Base-by-base conservation (phyloP, 64 coral and sea anemone species). In the Platygyra sinensis region DNA sequence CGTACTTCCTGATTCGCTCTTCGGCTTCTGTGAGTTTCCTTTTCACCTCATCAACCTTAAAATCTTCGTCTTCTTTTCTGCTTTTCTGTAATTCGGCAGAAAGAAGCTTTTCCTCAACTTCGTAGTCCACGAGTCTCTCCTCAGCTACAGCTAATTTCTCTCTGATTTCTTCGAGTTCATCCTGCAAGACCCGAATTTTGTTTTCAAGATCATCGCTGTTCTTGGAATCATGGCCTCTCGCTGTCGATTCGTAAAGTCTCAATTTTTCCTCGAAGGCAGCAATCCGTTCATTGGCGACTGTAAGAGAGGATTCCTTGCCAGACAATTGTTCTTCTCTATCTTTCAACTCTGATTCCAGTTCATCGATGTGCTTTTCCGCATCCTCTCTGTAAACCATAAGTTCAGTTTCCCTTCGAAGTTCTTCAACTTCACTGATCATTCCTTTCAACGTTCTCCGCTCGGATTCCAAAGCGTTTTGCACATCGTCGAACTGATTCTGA, bases 31-130 rank as follows among this genome's bases (percentile, higher is more conserved):
- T 46, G 14, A 89, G 77, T 16, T 94, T 84, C 42, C 88, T 91
- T 30, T 88, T 89, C 20, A 97, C 29, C 90, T 94, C 82, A 24
- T 89, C 81, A 52, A 96, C 87, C 29, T 69, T 75, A 63, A 69
- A 25, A 8, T 89, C n/a, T n/a, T n/a, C 38, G 15, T 87, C 90
- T 63, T 89, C 86, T 46, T 49, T 96, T 84, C 81, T 89, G 38
- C 79, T 85, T 84, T 96, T 95, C n/a, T 90, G 90, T 29, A 93
- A 60, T 89, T 93, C 94, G 25, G 86, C 94, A 51, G 78, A 52
- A 7, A 96, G 81, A 28, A 93, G 86, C 62, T 96, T 96, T 63
- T 93, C 94, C 69, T 92, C 94, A 9, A 93, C 76, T 57, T 93
- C 94, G 73, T 86, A 87, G 72, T 93, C 91, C 42, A 83, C 49